These are phyloP conservation scores for Montifringilla adamsi DNA, from an alignment of 2,113 vertebrate species.

Conservation along the genomic window DNA sequence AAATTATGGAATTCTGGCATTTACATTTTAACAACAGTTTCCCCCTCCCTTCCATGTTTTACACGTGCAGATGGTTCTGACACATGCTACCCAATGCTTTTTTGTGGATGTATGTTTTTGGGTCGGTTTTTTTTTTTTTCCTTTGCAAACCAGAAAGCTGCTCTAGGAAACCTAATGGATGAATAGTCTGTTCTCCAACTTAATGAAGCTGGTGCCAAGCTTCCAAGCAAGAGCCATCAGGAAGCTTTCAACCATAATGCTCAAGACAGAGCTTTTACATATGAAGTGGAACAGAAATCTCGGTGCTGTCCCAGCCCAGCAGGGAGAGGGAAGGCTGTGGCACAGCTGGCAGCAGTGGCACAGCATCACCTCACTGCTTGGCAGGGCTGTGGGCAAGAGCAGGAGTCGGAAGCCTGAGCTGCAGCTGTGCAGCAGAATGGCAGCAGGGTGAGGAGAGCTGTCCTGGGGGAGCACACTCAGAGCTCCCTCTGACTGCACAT, in stretches of 20 bases:
- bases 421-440: neutral
- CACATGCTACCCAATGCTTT: neutral
- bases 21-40: neutral
- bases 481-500: neutral
- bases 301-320: fast-evolving
- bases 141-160: neutral
- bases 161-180: neutral
- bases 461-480: neutral
- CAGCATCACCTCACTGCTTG: fast-evolving
- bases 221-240: neutral
- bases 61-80: conserved; percentile 1
- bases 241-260: neutral
- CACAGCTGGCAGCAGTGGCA: neutral
- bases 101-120: neutral
- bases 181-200: neutral
- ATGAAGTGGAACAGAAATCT: neutral
- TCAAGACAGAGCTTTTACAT: neutral
- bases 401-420: neutral
- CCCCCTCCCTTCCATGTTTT: neutral
- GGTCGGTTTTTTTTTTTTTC: neutral
- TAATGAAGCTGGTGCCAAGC: neutral
- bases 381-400: neutral
- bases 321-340: neutral
- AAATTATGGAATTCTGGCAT: neutral
- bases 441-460: neutral